Evolutionary conservation across 1,140 invertebrate genomes (phyloP), one percentile per base, ranked within the genome.

Genomic region (Magallana angulata): DNA sequence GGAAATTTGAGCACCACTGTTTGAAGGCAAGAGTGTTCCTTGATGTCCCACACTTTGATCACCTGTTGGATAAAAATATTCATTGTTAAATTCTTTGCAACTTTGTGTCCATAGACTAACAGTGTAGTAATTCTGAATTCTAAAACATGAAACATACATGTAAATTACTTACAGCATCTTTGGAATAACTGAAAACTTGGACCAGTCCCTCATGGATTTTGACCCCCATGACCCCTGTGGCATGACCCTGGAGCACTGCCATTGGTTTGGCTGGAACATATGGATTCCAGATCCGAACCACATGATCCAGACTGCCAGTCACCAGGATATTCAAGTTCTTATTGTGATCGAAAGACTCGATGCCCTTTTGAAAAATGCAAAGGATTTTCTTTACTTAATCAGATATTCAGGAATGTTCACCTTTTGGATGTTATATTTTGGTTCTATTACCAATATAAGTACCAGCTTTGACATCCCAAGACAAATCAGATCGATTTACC

Each of bases 251-350:
- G 7, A 97, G 94, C 8, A 96, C 94, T 4, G 95, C 95, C 59
- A 95, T 96, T 1, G 96, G 95, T 91, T 96, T 96, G 36, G 94
- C 93, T 2, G 97, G 96, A 18, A 97, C 96, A 93, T 97, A 97
- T 0, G 97, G 96, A 93, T 97, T 97, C 97, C 97, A 98, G 24
- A 97, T 92, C 12, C 97, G 95, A 1, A 97, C 95, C 68, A 96
- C 92, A 91, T 96, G 96, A 93, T 97, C 97, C 0, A 96, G 95
- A 68, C 97, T 96, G 7, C 97, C 97, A 6, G 97, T 94, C 18
- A 93, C 93, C 59, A 95, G 87, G 30, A 94, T 89, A 86, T 94
- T 94, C 11, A 94, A 87, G 80, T 92, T 91, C 88, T 93, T 93
- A 87, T 92, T 94, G 89, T 94, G 92, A 89, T 94, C 94, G 90